Evolutionary conservation across 2,888 invertebrate species (phyloP).

Genomic region (Caenorhabditis panamensis): DNA sequence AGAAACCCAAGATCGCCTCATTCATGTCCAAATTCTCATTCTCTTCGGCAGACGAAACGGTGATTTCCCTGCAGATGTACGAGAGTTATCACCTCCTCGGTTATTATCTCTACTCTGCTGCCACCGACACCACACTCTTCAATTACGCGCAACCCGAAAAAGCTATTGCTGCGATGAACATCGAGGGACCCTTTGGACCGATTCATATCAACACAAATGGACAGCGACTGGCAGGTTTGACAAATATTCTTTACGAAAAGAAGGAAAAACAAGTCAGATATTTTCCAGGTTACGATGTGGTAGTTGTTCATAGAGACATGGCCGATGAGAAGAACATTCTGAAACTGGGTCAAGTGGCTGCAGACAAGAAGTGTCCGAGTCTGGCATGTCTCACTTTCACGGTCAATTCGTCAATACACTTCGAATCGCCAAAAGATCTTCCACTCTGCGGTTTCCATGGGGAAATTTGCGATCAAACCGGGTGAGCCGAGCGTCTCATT

Average conservation of each 20-base stretch:
- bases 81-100: conserved; percentile 54
- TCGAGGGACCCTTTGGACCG: conserved; percentile 45
- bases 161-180: conserved; percentile 24
- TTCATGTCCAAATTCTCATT: conserved; percentile 48
- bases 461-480: conserved; percentile 77
- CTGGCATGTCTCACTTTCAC: conserved; percentile 27
- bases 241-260: too few species aligned
- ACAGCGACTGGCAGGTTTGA: conserved; percentile 42
- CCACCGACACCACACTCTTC: conserved; percentile 21
- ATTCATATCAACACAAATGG: conserved; percentile 48
- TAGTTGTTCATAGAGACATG: conserved; percentile 4
- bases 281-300: conserved; percentile 40
- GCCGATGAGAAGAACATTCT: background rate
- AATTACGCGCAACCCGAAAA: conserved; percentile 51
- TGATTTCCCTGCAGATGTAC: conserved; percentile 61
- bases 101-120: conserved; percentile 36
- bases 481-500: conserved; percentile 57
- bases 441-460: conserved; percentile 77
- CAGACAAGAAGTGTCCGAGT: conserved; percentile 17
- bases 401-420: conserved; percentile 16
- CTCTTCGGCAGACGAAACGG: conserved; percentile 18
- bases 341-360: conserved; percentile 12
- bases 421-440: conserved; percentile 62
- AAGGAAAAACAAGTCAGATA: too few species aligned
- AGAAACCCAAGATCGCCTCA: conserved; percentile 9